phyloP scores from a whole-genome alignment of 2,797 vertebrate genomes.

The Pangasius sanitwongsei region DNA sequence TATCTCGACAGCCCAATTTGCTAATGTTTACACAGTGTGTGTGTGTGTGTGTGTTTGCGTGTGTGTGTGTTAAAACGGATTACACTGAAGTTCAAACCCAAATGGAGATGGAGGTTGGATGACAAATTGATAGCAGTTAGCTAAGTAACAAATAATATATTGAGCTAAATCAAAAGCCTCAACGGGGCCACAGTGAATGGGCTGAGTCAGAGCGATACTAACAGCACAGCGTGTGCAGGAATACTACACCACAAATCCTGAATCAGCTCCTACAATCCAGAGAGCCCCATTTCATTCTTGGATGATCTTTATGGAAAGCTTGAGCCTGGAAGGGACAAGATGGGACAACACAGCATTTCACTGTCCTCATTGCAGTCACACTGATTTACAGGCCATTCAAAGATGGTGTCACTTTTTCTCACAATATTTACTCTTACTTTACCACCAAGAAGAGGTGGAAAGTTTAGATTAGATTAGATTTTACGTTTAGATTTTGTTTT shows the following conservation, averaged over 20 bases:
- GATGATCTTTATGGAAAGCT: slow-evolving; percentile 14
- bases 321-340: background rate
- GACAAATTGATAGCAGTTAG: background rate
- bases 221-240: background rate
- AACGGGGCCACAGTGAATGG: background rate
- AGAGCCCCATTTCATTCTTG: background rate
- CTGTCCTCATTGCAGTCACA: background rate
- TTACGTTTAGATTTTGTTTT: background rate
- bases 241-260: background rate
- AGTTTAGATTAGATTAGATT: no score
- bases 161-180: background rate
- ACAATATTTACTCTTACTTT: background rate
- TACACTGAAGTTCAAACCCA: background rate
- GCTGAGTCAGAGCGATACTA: background rate
- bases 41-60: background rate
- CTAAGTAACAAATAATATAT: background rate
- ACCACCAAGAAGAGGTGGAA: background rate
- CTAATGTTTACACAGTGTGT: background rate
- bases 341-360: background rate
- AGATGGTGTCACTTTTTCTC: background rate
- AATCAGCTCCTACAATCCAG: background rate
- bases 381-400: background rate
- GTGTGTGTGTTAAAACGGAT: background rate
- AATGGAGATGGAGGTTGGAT: background rate
- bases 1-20: background rate